phyloP scores from a whole-genome alignment of 2,113 vertebrate genomes.

The Rhea pennata region DNA sequence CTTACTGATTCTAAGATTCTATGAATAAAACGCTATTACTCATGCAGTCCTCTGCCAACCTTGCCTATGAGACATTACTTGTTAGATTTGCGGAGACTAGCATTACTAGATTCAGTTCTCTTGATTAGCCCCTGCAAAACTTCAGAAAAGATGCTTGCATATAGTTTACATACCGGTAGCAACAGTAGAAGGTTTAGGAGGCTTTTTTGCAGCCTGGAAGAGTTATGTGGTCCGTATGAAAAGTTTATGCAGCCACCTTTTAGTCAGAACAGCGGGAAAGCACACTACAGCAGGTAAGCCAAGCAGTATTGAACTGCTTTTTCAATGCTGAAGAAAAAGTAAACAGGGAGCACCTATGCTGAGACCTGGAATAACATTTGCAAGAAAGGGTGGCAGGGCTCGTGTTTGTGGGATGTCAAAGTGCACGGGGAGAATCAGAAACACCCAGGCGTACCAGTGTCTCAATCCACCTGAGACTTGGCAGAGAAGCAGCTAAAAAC shows the following conservation, averaged over 20 bases:
- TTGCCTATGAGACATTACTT: neutral
- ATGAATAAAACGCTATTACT: too few species aligned
- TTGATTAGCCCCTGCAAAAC: neutral
- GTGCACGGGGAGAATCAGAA: neutral
- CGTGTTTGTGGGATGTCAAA: rapidly evolving
- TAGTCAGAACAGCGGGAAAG: neutral
- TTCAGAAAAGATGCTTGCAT: neutral
- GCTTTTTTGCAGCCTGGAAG: neutral
- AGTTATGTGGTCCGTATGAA: neutral
- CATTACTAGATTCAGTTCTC: neutral
- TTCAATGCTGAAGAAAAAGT: neutral
- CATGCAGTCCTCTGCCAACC: too few species aligned
- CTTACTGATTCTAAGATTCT: too few species aligned
- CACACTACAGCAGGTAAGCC: neutral
- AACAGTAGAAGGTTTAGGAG: neutral
- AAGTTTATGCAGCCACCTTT: neutral
- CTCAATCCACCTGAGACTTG: rapidly evolving
- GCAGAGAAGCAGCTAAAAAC: neutral
- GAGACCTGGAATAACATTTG: neutral
- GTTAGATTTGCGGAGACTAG: neutral
- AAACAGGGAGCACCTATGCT: neutral
- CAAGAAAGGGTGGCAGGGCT: neutral
- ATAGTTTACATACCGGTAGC: neutral
- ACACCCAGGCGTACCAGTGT: rapidly evolving
- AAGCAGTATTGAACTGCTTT: neutral